Conservation (phyloP, 2,113 vertebrate species). For the Nipponia nippon region DNA sequence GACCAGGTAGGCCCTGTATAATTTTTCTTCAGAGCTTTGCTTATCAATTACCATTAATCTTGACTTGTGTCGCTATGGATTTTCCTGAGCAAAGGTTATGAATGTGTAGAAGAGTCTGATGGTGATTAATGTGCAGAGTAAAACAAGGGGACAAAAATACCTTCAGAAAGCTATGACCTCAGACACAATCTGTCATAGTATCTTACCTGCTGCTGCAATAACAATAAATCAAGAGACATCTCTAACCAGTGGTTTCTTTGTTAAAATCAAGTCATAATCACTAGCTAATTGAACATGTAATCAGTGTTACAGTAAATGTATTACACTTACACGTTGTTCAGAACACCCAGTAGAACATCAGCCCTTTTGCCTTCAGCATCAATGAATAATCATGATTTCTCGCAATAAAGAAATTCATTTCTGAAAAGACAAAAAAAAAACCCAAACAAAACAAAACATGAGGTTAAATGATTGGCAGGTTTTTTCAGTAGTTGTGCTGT, state of each 20-base stretch:
- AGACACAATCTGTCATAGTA: not conserved
- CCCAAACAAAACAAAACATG: not conserved
- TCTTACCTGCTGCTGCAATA: not conserved
- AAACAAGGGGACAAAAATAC: not conserved
- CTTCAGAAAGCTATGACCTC: not conserved
- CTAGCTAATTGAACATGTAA: not conserved
- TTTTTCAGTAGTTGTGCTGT: not conserved
- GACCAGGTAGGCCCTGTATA: not conserved
- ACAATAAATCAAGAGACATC: not conserved
- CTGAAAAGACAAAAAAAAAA: conserved; percentile 40
- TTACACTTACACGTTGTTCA: conserved; percentile 64
- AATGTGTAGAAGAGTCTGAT: not conserved
- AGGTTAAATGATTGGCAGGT: not conserved
- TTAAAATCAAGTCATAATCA: not conserved
- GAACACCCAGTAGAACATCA: not conserved
- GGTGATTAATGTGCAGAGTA: not conserved
- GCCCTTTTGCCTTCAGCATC: not conserved
- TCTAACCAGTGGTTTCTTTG: not conserved
- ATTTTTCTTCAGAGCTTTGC: not conserved
- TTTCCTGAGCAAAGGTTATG: not conserved
- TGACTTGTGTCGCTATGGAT: not conserved
- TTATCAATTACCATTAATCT: not conserved
- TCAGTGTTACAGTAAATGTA: not conserved
- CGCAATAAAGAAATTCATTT: conserved; percentile 45
- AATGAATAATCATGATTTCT: not conserved